A percentile compares a stretch with the other conserved stretches of the same genome.
These are phyloP conservation scores for Eudasyphora cyanicolor DNA, from an alignment of 2,888 invertebrate species.

Conservation along the genomic window DNA sequence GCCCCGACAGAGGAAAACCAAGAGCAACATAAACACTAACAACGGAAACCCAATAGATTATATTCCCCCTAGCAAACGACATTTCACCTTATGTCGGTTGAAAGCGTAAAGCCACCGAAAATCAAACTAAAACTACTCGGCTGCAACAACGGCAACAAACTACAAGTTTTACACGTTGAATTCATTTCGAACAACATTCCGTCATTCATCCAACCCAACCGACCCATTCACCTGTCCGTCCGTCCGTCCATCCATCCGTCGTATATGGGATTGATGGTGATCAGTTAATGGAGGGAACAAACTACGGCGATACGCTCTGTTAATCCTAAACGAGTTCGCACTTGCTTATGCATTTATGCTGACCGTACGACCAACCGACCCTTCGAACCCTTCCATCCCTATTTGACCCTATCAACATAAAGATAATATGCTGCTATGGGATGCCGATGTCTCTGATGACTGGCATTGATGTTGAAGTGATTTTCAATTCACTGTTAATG, in stretches of 20 bases:
- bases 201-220: not conserved
- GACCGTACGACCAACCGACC: not conserved
- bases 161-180: conserved; percentile 7
- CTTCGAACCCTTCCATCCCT: not conserved
- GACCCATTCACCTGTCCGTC: no score
- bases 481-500: not conserved
- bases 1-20: not conserved
- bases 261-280: not conserved
- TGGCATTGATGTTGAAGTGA: not conserved
- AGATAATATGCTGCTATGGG: not conserved
- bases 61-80: not conserved
- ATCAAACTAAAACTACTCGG: not conserved
- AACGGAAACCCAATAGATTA: not conserved
- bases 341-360: conserved; percentile 43
- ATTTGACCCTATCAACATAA: not conserved
- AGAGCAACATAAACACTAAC: not conserved
- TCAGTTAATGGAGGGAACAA: not conserved
- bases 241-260: no score
- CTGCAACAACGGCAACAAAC: not conserved
- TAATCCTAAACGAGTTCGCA: conserved; percentile 41
- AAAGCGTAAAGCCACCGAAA: conserved; percentile 26
- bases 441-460: not conserved
- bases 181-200: conserved; percentile 11
- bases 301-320: conserved; percentile 53
- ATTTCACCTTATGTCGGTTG: not conserved